Base-by-base conservation (phyloP, 2,888 invertebrate genomes). In the Fragum fragum region DNA sequence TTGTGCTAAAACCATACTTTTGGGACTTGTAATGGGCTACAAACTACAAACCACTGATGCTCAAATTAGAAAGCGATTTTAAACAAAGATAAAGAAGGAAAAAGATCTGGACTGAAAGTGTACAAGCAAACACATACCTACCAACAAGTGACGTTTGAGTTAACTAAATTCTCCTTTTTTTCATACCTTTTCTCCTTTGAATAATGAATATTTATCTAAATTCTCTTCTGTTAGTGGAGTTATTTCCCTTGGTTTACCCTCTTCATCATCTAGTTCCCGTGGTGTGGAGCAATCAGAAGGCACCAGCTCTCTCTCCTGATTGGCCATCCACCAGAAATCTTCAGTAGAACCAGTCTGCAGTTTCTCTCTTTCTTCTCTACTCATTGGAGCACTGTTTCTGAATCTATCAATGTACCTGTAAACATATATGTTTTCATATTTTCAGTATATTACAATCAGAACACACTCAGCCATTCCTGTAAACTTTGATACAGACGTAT, bases 251-350 rank as follows among this genome's bases (percentile, higher is more conserved):
- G 55, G 28, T 59, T 23, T 26, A 29, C 42, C 26, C 9, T 29
- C 69, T 7, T 7, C n/a, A 29, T 7, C 21, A n/a, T 32, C 36
- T 29, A 16, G 23, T 36, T 71, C 71, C 53, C 29, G 80, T 16
- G 85, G 87, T 9, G 86, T 85, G 14, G 86, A 83, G 28, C 82
- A 82, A 55, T 79, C 82, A 29, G 83, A 79, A 5, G 87, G 85
- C 0, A 78, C 57, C 16, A 57, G 79, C 23, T 76, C 77, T 0
- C 83, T 32, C 32, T 42, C 29, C 21, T 42, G n/a, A 21, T 66
- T 42, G 21, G 85, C 79, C 63, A 92, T 75, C 93, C 93, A 93
- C 92, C 93, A 93, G 87, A 93, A 93, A 68, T 92, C 91, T 32
- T 88, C 84, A 3, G 85, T 53, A 21, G 52, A 76, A 7, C 75